A percentile compares a stretch with the other conserved stretches of the same genome.
These are phyloP conservation scores for Liopterus haemorrhoidalis DNA, from an alignment of 2,888 invertebrate genomes.

Conservation along the genomic window DNA sequence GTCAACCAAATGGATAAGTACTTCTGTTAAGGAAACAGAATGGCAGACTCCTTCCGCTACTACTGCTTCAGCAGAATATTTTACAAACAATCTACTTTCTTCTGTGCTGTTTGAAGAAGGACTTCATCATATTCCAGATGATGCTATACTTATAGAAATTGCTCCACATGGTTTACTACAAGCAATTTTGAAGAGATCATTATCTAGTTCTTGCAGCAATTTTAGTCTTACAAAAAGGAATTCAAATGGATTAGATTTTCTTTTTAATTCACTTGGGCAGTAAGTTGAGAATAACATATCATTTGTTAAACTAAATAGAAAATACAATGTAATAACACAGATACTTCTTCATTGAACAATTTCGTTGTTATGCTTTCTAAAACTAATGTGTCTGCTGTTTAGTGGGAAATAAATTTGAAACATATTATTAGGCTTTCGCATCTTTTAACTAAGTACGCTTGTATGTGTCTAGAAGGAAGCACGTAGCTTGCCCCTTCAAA, in stretches of 20 bases:
- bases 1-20: conserved; percentile 74
- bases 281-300: no score
- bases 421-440: no score
- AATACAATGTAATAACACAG: no score
- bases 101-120: conserved; percentile 44
- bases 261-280: conserved; percentile 47
- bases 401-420: no score
- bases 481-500: no score
- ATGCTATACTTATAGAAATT: conserved; percentile 61
- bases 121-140: conserved; percentile 54
- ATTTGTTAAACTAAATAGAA: no score
- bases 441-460: no score
- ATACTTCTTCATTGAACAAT: no score
- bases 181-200: conserved; percentile 58
- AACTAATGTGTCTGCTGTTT: no score
- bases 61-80: not conserved
- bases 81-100: conserved; percentile 41
- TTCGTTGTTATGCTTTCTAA: no score
- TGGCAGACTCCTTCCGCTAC: not conserved
- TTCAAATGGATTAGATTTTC: conserved; percentile 45
- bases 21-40: conserved; percentile 59
- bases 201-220: conserved; percentile 48
- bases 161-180: conserved; percentile 66
- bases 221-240: conserved; percentile 55
- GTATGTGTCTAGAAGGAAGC: no score